A percentile compares a stretch with the other conserved stretches of the same genome.
These are phyloP conservation scores for Chromobotia macracanthus DNA, from an alignment of 2,797 vertebrate species.

Conservation along the genomic window DNA sequence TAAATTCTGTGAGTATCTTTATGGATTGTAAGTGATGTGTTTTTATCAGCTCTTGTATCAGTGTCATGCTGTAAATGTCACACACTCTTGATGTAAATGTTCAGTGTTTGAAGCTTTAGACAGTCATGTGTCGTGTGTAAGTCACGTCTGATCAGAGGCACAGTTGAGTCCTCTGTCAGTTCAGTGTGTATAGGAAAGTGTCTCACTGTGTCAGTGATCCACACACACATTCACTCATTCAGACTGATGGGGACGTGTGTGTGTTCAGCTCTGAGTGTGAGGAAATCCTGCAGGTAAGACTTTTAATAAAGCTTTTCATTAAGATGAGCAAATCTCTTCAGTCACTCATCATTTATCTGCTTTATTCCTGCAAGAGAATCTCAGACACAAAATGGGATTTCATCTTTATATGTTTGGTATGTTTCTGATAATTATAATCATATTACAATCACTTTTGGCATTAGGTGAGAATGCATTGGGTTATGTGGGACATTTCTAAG, in stretches of 20 bases:
- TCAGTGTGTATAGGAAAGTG: background rate
- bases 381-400: conserved; percentile 1
- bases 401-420: background rate
- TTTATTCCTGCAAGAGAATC: background rate
- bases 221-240: background rate
- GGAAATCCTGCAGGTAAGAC: conserved; percentile 33
- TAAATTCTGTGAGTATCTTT: too few relatives aligned
- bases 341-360: background rate
- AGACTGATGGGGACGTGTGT: conserved; percentile 29
- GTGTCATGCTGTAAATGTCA: background rate
- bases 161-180: too few relatives aligned
- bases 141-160: conserved; percentile 24
- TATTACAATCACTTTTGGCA: background rate
- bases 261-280: conserved; percentile 4
- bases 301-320: background rate
- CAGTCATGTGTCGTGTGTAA: conserved; percentile 16
- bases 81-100: background rate
- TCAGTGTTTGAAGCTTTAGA: background rate
- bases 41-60: background rate
- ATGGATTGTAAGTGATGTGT: background rate
- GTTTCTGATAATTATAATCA: background rate
- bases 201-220: background rate
- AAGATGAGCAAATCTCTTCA: background rate
- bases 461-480: background rate
- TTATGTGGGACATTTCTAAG: background rate